Conservation (phyloP, 2,113 vertebrate genomes). For the Sinosuthora webbiana region DNA sequence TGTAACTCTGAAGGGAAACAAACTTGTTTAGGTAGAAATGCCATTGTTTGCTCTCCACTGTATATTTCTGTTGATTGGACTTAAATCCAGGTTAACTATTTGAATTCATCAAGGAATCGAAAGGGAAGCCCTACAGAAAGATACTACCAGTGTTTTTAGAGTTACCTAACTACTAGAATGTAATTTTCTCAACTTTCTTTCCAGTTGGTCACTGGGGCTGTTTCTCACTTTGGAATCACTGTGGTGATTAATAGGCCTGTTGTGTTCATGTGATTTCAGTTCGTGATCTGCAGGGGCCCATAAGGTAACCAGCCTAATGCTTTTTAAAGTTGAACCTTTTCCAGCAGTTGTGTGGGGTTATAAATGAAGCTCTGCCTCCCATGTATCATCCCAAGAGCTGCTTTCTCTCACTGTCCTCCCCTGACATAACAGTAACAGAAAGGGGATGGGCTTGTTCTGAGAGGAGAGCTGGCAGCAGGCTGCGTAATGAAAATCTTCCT, state of each 20-base stretch:
- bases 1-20: not conserved
- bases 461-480: constrained; percentile 32
- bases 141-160: not conserved
- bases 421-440: constrained; percentile 57
- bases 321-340: constrained; percentile 70
- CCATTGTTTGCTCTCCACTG: not conserved
- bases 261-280: constrained; percentile 64
- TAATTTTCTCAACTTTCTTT: constrained; percentile 29
- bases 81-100: not conserved
- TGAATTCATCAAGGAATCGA: not conserved
- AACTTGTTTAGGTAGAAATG: not conserved
- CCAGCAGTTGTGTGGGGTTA: constrained; percentile 68
- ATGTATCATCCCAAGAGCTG: constrained; percentile 72
- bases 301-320: constrained; percentile 69
- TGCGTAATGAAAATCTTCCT: constrained; percentile 38
- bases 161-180: not conserved
- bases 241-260: constrained; percentile 69
- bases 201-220: constrained; percentile 8
- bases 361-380: constrained; percentile 67
- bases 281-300: constrained; percentile 59
- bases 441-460: constrained; percentile 42
- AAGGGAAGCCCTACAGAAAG: not conserved
- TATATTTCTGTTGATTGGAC: not conserved
- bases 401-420: constrained; percentile 74
- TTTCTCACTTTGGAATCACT: constrained; percentile 58